Conservation (phyloP, 2,113 vertebrate genomes). For the Grallaria varia region DNA sequence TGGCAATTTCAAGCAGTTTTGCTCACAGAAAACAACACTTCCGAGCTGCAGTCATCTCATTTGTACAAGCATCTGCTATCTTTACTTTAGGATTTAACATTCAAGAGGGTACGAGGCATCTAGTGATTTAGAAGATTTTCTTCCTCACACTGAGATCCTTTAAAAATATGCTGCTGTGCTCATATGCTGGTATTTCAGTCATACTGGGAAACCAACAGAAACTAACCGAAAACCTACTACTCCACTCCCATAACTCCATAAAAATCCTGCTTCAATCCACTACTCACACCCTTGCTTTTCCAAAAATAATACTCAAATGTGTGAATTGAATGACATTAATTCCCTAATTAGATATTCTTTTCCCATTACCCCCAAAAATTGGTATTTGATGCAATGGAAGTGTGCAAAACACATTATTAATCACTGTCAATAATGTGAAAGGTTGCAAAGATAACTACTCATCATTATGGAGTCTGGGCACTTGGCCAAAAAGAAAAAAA, state of each 20-base stretch:
- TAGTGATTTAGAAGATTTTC: background rate
- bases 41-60: background rate
- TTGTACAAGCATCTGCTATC: background rate
- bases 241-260: background rate
- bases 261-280: background rate
- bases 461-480: constrained; percentile 44
- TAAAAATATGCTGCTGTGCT: background rate
- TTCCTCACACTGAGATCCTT: background rate
- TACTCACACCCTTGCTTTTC: background rate
- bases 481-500: constrained; percentile 18
- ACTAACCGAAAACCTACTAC: background rate
- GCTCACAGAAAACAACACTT: background rate
- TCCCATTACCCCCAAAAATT: constrained; percentile 51
- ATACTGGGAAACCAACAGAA: background rate
- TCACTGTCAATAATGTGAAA: constrained; percentile 58
- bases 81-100: background rate
- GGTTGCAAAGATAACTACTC: constrained; percentile 55
- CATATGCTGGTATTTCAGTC: background rate
- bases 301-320: background rate
- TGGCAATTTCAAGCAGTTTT: background rate
- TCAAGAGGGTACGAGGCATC: background rate
- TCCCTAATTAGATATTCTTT: constrained; percentile 54
- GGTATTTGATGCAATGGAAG: constrained; percentile 57
- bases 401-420: constrained; percentile 42
- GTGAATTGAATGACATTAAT: background rate